Percentiles rank a stretch among this genome's conserved stretches.
Conservation (phyloP, 2,797 vertebrate genomes). For the Adrianichthys oophorus region DNA sequence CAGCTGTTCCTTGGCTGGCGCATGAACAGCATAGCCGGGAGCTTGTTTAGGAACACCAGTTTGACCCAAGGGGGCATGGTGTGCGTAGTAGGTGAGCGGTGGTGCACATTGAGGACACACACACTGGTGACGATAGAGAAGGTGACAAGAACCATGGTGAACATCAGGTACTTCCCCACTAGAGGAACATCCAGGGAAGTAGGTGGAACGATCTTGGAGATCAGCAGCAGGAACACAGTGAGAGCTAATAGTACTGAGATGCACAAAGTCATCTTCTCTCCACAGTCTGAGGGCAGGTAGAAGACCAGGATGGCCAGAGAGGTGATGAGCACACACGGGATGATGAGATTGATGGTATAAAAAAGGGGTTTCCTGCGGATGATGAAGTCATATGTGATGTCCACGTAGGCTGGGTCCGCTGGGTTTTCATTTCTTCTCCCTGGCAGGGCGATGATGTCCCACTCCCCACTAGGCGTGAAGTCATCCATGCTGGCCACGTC, state of each 20-base stretch:
- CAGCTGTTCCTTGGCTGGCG: conserved; percentile 89
- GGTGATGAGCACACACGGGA: conserved; percentile 95
- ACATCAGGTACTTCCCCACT: conserved; percentile 98
- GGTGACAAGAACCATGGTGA: conserved; percentile 97
- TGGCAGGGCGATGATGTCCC: conserved; percentile 96
- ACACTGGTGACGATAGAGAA: conserved; percentile 97
- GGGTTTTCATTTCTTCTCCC: conserved; percentile 94
- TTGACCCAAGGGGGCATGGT: conserved; percentile 97
- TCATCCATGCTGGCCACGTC: conserved; percentile 96
- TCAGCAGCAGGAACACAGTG: conserved; percentile 94
- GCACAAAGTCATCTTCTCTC: conserved; percentile 96
- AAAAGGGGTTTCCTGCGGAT: conserved; percentile 96
- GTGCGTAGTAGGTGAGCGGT: conserved; percentile 95
- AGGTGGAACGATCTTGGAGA: conserved; percentile 95
- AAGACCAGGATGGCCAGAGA: conserved; percentile 94
- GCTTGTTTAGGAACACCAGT: conserved; percentile 89
- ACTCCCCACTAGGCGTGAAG: conserved; percentile 96
- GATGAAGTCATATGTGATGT: conserved; percentile 97
- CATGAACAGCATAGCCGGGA: conserved; percentile 93
- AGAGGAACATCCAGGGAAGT: conserved; percentile 93
- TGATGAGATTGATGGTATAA: conserved; percentile 98
- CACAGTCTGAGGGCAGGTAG: conserved; percentile 94
- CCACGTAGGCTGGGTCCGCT: conserved; percentile 90
- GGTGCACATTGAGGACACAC: conserved; percentile 94
- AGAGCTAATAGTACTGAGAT: conserved; percentile 94